Evolutionary conservation across 2,113 vertebrate species (phyloP).

Genomic region (Daboia siamensis): DNA sequence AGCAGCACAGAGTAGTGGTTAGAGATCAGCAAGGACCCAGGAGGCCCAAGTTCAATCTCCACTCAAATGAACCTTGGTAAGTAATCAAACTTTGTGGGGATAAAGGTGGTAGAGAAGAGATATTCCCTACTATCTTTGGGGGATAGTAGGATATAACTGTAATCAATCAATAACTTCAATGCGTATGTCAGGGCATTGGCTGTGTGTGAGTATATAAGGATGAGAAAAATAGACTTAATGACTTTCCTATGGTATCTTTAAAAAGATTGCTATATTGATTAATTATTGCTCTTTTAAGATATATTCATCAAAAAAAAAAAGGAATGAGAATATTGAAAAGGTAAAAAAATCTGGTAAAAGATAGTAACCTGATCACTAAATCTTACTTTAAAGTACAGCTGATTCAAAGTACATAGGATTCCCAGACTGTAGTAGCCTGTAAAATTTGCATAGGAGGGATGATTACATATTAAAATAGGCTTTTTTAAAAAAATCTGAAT

Average conservation of each 20-base stretch:
- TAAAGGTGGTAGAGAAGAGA: not conserved
- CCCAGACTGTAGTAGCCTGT: not conserved
- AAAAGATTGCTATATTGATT: constrained; percentile 11
- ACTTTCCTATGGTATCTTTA: constrained; percentile 47
- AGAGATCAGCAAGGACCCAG: not conserved
- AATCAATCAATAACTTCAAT: not conserved
- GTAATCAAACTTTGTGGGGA: not conserved
- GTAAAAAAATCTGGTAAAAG: constrained; percentile 10
- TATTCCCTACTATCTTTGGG: not conserved
- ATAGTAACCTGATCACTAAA: not conserved
- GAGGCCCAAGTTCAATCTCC: not conserved
- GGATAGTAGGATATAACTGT: not conserved
- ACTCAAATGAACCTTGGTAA: not conserved
- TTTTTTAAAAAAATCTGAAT: not conserved
- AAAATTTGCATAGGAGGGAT: not conserved
- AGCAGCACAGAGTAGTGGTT: not conserved
- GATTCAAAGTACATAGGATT: not conserved
- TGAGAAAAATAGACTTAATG: not conserved
- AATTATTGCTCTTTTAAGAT: not conserved
- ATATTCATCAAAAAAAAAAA: not conserved
- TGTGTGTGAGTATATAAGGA: not conserved
- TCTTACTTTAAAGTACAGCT: not conserved
- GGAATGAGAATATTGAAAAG: not conserved
- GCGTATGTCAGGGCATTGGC: not conserved
- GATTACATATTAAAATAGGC: not conserved